phyloP scores from a whole-genome alignment of 2,797 vertebrate genomes.

The Characodon lateralis region DNA sequence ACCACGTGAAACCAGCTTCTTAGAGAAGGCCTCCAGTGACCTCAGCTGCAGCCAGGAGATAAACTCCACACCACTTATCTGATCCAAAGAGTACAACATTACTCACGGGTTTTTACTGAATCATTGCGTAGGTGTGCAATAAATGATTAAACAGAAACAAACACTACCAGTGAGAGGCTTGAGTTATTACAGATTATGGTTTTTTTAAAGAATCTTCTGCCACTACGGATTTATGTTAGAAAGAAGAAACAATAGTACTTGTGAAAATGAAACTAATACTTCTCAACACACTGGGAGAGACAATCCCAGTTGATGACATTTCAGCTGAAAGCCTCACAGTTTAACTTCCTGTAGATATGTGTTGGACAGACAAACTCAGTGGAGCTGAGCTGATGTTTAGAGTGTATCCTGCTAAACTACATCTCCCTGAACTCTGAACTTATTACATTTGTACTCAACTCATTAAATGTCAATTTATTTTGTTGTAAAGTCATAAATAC shows the following conservation, averaged over 20 bases:
- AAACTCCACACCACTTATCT: neutral
- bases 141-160: neutral
- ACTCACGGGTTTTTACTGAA: neutral
- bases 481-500: neutral
- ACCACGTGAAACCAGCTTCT: constrained; percentile 99
- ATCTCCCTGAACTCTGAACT: too few species aligned
- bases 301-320: neutral
- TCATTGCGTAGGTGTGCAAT: neutral
- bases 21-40: constrained; percentile 80
- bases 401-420: too few species aligned
- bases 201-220: neutral
- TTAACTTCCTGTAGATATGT: too few species aligned
- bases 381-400: neutral
- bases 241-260: neutral
- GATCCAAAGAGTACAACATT: neutral
- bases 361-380: neutral
- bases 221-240: neutral
- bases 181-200: neutral
- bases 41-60: constrained; percentile 52
- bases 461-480: neutral
- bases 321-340: neutral
- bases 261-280: neutral
- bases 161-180: neutral
- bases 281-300: neutral
- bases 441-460: neutral